Percentiles rank a stretch among this genome's conserved stretches.
phyloP scores from a whole-genome alignment of 2,797 vertebrate genomes.

The Melanotaenia pygmaea region DNA sequence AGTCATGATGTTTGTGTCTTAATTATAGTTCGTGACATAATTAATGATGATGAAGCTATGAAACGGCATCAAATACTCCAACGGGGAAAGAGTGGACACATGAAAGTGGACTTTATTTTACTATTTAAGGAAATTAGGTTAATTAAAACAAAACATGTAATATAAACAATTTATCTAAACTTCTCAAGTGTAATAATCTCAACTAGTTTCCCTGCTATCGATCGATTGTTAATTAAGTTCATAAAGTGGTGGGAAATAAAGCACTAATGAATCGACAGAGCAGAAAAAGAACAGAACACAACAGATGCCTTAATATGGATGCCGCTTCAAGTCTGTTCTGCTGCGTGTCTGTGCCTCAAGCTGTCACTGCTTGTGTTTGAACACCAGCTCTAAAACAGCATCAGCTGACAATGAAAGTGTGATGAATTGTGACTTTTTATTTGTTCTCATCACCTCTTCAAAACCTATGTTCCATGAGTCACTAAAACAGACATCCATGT shows the following conservation, averaged over 20 bases:
- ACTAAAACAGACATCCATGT: background rate
- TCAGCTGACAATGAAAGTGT: constrained; percentile 15
- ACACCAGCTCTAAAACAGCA: constrained; percentile 26
- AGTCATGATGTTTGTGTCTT: constrained; percentile 35
- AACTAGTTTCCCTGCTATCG: constrained; percentile 10
- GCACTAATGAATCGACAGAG: constrained; percentile 8
- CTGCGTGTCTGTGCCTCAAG: constrained; percentile 57
- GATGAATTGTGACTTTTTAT: constrained; percentile 21
- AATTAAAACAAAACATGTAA: background rate
- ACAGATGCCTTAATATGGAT: constrained; percentile 45
- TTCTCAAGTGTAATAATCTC: background rate
- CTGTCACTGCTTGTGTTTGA: constrained; percentile 53
- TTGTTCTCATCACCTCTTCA: constrained; percentile 4
- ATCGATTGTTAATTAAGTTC: constrained; percentile 13
- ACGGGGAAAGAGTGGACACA: constrained; percentile 14
- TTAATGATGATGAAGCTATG: constrained; percentile 46
- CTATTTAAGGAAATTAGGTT: constrained; percentile 9
- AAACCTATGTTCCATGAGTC: background rate
- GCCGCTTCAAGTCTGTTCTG: constrained; percentile 48
- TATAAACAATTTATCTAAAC: background rate
- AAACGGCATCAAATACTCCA: constrained; percentile 16
- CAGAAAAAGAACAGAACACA: constrained; percentile 33
- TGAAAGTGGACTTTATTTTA: background rate
- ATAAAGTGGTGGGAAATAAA: background rate
- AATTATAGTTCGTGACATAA: constrained; percentile 57